phyloP scores from a whole-genome alignment of 2,113 vertebrate species.

The Phocoena sinus region DNA sequence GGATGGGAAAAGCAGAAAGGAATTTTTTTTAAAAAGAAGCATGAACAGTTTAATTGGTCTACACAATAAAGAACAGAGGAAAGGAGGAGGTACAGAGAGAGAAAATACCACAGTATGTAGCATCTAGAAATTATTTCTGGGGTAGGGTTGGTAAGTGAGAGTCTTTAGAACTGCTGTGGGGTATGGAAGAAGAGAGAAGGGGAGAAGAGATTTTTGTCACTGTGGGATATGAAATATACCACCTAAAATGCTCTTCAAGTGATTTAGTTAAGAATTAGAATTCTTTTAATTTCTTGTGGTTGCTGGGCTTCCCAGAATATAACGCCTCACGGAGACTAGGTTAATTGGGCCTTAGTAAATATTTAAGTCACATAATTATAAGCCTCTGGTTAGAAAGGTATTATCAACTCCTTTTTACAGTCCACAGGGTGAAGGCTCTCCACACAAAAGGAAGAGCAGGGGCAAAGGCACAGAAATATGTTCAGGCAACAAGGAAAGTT shows the following conservation, averaged over 20 bases:
- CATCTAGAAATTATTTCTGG: neutral
- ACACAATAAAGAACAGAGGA: neutral
- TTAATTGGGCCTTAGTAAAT: neutral
- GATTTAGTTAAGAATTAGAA: neutral
- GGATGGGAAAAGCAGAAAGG: neutral
- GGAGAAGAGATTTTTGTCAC: neutral
- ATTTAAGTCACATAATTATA: neutral
- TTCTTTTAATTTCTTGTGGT: neutral
- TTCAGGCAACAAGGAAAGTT: neutral
- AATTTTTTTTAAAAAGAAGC: neutral
- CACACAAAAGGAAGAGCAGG: neutral
- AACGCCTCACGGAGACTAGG: neutral
- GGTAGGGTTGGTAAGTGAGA: no score
- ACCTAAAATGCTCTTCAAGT: neutral
- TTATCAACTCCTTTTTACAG: neutral
- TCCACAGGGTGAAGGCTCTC: neutral
- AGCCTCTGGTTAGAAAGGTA: neutral
- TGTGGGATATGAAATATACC: neutral
- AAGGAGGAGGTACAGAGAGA: neutral
- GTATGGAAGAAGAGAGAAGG: neutral
- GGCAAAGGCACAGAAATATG: neutral
- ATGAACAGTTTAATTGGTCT: neutral
- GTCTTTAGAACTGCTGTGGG: neutral
- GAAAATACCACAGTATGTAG: neutral
- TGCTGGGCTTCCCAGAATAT: neutral